Base-by-base conservation (phyloP, 2,888 invertebrate species). In the Drosophila meridiana region DNA sequence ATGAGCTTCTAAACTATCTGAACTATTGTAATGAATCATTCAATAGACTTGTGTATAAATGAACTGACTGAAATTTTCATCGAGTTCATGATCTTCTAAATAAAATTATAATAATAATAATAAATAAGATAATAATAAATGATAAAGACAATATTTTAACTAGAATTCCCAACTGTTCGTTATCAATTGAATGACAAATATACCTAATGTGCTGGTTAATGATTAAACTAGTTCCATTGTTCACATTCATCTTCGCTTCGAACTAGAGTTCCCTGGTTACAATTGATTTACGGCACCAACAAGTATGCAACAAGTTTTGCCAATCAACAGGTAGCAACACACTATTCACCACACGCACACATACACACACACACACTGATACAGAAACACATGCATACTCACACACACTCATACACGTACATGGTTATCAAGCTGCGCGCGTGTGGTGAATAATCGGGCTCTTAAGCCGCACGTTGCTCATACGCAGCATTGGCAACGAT, bases 221-320 rank as follows among this genome's bases (percentile, higher is more conserved):
- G 9, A 34, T 26, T 38, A 14, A 53, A 38, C 53, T 14, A 55
- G 38, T 26, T 36, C 53, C 36, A 11, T 34, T 14, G 30, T 9
- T 32, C n/a, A 8, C n/a, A 30, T 32, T 48, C 3, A 48, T 30
- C 8, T 47, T 28, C 14, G 13, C 13, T 6, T 36, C 11, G 32
- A 32, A n/a, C 48, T 14, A 32, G 32, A 53, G 26, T 9, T 9
- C 40, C 7, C 7, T 28, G 1, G 30, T 14, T 11, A 14, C n/a
- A n/a, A 30, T 9, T 30, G 30, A 40, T 69, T 26, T 20, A 26
- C n/a, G 32, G 62, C 64, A 65, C 73, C 58, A 6, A 7, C 48
- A 53, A 76, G 80, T 83, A 86, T 85, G 86, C 86, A 86, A 88
- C 88, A 86, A 86, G 86, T 86, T 71, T 68, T 48, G 55, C 59